These are phyloP conservation scores for Drymodes brunneopygia DNA, from an alignment of 2,113 vertebrate genomes.

Conservation along the genomic window DNA sequence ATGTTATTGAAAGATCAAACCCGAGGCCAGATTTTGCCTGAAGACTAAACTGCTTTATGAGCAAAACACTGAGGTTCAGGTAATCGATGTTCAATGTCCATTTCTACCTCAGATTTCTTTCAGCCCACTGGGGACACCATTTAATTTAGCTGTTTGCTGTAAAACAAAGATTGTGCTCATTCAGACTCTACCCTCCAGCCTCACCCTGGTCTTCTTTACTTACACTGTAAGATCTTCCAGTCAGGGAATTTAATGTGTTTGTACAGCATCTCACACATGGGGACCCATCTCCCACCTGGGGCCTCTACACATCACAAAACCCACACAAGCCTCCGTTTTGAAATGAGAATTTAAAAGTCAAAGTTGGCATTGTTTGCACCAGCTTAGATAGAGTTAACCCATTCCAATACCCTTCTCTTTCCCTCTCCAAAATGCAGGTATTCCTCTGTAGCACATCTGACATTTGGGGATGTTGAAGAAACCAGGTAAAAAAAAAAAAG, in stretches of 20 bases:
- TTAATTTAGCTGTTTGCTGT: constrained; percentile 66
- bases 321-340: not conserved
- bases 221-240: constrained; percentile 30
- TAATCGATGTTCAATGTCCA: constrained; percentile 58
- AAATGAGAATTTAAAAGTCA: not conserved
- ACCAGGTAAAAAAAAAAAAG: not conserved
- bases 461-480: not conserved
- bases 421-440: not conserved
- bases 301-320: not conserved
- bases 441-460: not conserved
- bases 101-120: constrained; percentile 51
- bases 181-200: constrained; percentile 39
- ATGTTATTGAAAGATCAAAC: constrained; percentile 63
- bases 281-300: not conserved
- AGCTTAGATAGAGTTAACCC: not conserved
- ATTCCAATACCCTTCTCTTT: not conserved
- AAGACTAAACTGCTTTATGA: constrained; percentile 45
- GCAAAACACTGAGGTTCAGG: constrained; percentile 27
- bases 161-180: constrained; percentile 51
- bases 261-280: not conserved
- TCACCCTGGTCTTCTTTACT: constrained; percentile 34
- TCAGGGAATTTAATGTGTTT: constrained; percentile 31
- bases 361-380: not conserved
- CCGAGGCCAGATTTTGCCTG: constrained; percentile 39
- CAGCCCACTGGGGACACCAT: constrained; percentile 59